Evolutionary conservation across 2,113 vertebrate species (phyloP).

Genomic region (Polyodon spathula): DNA sequence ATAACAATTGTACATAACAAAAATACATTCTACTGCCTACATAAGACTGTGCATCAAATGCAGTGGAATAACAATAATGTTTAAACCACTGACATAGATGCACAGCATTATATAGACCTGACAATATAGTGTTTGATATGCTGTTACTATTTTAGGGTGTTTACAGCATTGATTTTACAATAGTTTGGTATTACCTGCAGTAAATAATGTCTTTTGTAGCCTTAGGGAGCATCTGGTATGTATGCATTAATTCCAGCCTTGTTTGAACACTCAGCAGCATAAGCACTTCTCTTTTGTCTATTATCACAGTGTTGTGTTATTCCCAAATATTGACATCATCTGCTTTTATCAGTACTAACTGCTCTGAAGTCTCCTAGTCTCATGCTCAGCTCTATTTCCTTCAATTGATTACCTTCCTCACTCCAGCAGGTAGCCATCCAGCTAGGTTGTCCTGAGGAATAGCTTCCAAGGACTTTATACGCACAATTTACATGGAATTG

Average conservation of each 20-base stretch:
- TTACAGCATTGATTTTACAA: slow-evolving; percentile 6
- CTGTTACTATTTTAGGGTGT: not conserved
- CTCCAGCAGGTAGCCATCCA: slow-evolving; percentile 81
- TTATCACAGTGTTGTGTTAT: slow-evolving; percentile 70
- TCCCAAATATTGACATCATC: slow-evolving; percentile 80
- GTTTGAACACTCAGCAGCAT: slow-evolving; percentile 63
- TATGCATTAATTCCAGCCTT: slow-evolving; percentile 67
- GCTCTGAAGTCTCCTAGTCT: slow-evolving; percentile 65
- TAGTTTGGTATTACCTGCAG: slow-evolving; percentile 53
- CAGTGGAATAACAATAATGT: not conserved
- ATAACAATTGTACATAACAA: too few species aligned
- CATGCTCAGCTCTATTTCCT: slow-evolving; percentile 73
- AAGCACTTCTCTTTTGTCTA: slow-evolving; percentile 69
- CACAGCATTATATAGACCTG: slow-evolving; percentile 7
- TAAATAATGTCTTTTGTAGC: slow-evolving; percentile 68
- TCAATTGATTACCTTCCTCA: slow-evolving; percentile 76
- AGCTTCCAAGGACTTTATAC: slow-evolving; percentile 82
- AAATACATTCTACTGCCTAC: too few species aligned
- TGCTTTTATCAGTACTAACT: slow-evolving; percentile 75
- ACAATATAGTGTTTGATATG: slow-evolving; percentile 13
- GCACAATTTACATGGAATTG: slow-evolving; percentile 82
- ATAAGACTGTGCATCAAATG: too few species aligned
- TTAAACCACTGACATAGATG: not conserved
- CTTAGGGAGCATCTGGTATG: slow-evolving; percentile 62
- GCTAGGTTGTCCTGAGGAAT: slow-evolving; percentile 76